Percentiles rank a stretch among this genome's conserved stretches.
These are phyloP conservation scores for Stictonetta naevosa DNA, from an alignment of 2,113 vertebrate species.

Conservation along the genomic window DNA sequence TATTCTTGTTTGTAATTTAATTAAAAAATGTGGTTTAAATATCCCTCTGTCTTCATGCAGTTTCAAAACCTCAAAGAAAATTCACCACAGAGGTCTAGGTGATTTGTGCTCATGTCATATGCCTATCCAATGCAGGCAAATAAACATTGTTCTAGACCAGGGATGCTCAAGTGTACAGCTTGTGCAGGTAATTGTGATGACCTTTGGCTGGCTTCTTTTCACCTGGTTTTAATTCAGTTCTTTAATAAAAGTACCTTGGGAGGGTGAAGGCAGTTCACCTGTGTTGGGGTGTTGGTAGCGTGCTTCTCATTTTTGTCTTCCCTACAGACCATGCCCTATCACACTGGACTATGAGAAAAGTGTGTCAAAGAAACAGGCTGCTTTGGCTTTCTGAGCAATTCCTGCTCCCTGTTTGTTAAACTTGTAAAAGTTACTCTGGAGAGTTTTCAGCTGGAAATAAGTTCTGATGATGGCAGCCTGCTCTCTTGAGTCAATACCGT, in stretches of 20 bases:
- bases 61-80: background rate
- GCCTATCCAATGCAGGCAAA: background rate
- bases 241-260: background rate
- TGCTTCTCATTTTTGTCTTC: background rate
- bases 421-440: background rate
- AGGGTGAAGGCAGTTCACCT: background rate
- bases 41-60: background rate
- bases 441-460: background rate
- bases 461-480: background rate
- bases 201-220: background rate
- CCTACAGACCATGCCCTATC: background rate
- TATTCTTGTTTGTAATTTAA: background rate
- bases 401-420: background rate
- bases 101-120: background rate
- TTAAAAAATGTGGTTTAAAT: background rate
- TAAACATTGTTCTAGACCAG: background rate
- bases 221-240: background rate
- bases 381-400: background rate
- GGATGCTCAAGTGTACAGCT: background rate
- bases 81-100: background rate
- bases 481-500: background rate
- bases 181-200: background rate
- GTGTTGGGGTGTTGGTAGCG: background rate
- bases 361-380: background rate
- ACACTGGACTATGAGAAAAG: background rate